A percentile compares a stretch with the other conserved stretches of the same genome.
Conservation (phyloP, 2,797 vertebrate species). For the Tokudaia muenninki region DNA sequence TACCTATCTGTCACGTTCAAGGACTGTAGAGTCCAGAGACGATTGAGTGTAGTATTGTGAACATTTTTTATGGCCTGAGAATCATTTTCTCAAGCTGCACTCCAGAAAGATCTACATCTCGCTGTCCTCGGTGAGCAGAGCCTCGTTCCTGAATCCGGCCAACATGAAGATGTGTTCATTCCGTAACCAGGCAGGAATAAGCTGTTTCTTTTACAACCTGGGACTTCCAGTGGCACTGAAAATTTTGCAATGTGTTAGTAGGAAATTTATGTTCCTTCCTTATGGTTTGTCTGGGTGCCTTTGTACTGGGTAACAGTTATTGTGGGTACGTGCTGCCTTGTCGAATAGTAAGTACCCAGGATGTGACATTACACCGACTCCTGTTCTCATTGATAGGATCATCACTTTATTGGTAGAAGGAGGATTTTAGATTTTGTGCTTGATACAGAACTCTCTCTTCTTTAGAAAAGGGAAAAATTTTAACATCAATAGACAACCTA, state of each 20-base stretch:
- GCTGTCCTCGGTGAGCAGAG: neutral
- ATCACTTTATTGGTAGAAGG: neutral
- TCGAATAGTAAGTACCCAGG: neutral
- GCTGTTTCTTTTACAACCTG: neutral
- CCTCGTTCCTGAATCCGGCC: neutral
- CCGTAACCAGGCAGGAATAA: neutral
- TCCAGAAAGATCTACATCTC: neutral
- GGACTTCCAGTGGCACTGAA: neutral
- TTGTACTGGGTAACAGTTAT: no score
- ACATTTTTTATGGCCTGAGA: neutral
- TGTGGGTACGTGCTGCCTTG: neutral
- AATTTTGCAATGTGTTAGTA: neutral
- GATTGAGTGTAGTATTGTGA: neutral
- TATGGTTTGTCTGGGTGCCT: neutral
- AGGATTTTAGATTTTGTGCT: neutral
- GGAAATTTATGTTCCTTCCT: neutral
- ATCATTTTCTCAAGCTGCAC: neutral
- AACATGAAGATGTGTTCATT: neutral
- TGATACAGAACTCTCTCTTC: neutral
- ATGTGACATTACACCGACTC: neutral
- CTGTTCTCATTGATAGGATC: neutral
- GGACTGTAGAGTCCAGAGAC: neutral
- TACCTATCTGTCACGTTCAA: neutral
- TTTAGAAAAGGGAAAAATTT: neutral
- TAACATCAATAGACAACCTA: neutral